These are phyloP conservation scores for Calyptommatus sinebrachiatus DNA, from an alignment of 2,113 vertebrate genomes.

Conservation along the genomic window DNA sequence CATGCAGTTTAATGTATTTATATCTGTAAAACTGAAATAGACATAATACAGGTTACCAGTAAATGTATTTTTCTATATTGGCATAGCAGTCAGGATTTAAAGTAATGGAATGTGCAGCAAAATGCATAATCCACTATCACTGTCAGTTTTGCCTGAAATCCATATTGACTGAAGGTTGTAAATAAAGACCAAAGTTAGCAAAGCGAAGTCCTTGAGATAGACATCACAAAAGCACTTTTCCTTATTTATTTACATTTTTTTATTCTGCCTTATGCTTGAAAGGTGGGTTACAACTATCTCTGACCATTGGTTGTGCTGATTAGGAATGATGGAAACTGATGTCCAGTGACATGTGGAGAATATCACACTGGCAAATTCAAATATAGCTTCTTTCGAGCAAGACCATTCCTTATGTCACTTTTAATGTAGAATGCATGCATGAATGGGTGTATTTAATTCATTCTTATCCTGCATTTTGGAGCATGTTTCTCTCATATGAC, in stretches of 20 bases:
- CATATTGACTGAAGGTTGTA: neutral
- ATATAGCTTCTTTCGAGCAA: neutral
- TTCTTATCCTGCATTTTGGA: neutral
- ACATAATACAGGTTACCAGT: neutral
- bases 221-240: no score
- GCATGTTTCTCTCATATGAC: neutral
- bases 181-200: no score
- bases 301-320: no score
- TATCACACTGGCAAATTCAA: no score
- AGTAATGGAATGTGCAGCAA: no score
- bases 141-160: neutral
- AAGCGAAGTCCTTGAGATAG: no score
- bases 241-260: no score
- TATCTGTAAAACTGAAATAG: neutral
- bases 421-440: no score
- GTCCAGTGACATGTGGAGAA: no score
- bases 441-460: neutral
- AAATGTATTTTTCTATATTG: neutral
- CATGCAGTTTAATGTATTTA: neutral
- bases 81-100: neutral
- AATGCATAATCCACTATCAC: neutral
- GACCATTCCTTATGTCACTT: neutral
- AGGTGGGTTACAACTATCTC: no score
- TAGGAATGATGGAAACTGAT: no score
- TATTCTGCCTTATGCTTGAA: no score